Evolutionary conservation across 2,888 invertebrate genomes (phyloP).

Genomic region (Tubulanus polymorphus): DNA sequence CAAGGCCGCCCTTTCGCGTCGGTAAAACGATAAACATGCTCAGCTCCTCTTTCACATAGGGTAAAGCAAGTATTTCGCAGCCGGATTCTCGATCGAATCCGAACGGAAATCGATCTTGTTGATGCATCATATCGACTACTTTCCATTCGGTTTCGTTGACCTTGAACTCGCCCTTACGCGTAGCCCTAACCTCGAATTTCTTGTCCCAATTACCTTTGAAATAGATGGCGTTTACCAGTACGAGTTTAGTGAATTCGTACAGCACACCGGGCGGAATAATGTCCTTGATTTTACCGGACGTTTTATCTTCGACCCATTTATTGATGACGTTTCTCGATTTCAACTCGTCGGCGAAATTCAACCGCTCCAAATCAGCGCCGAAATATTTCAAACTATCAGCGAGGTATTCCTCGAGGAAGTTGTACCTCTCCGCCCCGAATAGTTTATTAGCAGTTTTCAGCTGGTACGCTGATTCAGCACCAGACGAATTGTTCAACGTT

Average conservation of each 20-base stretch:
- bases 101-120: slow-evolving; percentile 62
- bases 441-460: slow-evolving; percentile 23
- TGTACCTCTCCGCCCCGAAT: slow-evolving; percentile 20
- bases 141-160: slow-evolving; percentile 56
- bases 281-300: slow-evolving; percentile 74
- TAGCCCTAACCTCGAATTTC: slow-evolving; percentile 60
- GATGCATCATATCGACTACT: slow-evolving; percentile 68
- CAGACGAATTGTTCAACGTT: not conserved
- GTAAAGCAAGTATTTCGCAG: slow-evolving; percentile 70
- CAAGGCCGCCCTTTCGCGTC: slow-evolving; percentile 1
- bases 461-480: not conserved
- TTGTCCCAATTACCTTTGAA: slow-evolving; percentile 51
- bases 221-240: slow-evolving; percentile 53
- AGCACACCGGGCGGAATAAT: slow-evolving; percentile 61
- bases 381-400: slow-evolving; percentile 21
- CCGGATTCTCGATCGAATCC: slow-evolving; percentile 59
- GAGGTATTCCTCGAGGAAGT: slow-evolving; percentile 19
- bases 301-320: slow-evolving; percentile 72
- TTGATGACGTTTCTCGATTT: slow-evolving; percentile 63
- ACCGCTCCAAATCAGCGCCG: slow-evolving; percentile 22
- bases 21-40: slow-evolving; percentile 25
- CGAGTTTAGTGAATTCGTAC: slow-evolving; percentile 30
- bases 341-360: slow-evolving; percentile 17
- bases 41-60: slow-evolving; percentile 56
- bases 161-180: slow-evolving; percentile 64